These are phyloP conservation scores for Nycticorax nycticorax DNA, from an alignment of 2,113 vertebrate genomes.

Conservation along the genomic window DNA sequence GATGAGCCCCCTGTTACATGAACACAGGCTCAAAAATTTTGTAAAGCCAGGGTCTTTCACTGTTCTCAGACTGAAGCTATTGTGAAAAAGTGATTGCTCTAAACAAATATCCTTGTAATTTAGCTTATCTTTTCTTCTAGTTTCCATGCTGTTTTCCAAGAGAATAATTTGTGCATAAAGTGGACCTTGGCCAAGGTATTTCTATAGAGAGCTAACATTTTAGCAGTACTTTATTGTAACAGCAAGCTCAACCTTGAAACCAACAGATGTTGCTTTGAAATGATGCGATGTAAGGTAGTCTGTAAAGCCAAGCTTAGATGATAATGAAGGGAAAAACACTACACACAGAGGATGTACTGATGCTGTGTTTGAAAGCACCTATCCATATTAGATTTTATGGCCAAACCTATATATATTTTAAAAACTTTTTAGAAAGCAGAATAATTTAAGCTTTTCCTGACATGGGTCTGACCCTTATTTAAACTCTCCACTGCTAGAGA, in stretches of 20 bases:
- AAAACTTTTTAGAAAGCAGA: not conserved
- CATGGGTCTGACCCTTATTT: not conserved
- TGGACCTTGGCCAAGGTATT: not conserved
- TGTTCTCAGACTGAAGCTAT: not conserved
- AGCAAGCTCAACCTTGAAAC: constrained; percentile 24
- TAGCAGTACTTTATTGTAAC: not conserved
- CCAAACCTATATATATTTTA: fast-evolving
- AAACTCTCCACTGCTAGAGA: not conserved
- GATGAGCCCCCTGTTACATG: not conserved
- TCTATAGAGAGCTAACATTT: constrained; percentile 26
- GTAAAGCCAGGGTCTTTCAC: not conserved
- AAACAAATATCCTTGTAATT: not conserved
- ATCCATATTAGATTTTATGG: not conserved
- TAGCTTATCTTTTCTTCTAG: not conserved
- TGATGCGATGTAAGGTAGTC: not conserved
- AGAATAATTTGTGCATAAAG: not conserved
- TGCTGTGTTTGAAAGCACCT: not conserved
- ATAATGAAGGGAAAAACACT: not conserved
- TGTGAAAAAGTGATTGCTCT: not conserved
- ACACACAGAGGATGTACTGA: not conserved
- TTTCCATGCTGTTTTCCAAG: not conserved
- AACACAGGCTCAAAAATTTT: not conserved
- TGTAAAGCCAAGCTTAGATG: not conserved
- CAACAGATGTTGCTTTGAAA: constrained; percentile 44
- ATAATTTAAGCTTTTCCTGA: not conserved